These are phyloP conservation scores for Holacanthella duospinosa DNA, from an alignment of 2,888 invertebrate genomes.

Conservation along the genomic window DNA sequence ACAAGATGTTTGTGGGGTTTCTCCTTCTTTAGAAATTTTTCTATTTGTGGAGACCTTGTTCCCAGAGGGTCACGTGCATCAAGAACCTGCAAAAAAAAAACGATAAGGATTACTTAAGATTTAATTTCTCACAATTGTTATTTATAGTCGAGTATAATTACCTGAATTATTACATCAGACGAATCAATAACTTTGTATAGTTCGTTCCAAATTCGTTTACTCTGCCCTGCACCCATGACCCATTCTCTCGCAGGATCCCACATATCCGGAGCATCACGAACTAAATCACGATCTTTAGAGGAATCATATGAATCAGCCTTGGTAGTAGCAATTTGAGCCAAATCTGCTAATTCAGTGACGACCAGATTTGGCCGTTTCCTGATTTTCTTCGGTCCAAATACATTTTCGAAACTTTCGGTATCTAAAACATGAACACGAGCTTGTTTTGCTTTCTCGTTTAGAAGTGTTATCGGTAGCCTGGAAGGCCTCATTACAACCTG, in stretches of 20 bases:
- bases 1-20: conserved; percentile 95
- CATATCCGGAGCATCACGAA: conserved; percentile 62
- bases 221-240: conserved; percentile 92
- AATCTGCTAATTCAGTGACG: conserved; percentile 60
- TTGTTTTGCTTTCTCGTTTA: conserved; percentile 84
- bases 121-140: background rate
- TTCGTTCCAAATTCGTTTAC: conserved; percentile 97
- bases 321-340: conserved; percentile 61
- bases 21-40: conserved; percentile 83
- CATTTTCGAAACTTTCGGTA: conserved; percentile 84
- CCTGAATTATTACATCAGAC: conserved; percentile 87
- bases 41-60: conserved; percentile 83
- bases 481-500: conserved; percentile 91
- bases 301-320: conserved; percentile 63
- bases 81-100: conserved; percentile 56
- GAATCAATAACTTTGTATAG: conserved; percentile 98
- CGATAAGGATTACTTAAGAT: conserved; percentile 37
- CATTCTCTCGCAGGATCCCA: conserved; percentile 76
- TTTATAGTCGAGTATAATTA: no score
- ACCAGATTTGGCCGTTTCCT: conserved; percentile 73
- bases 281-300: conserved; percentile 67
- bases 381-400: conserved; percentile 88
- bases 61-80: conserved; percentile 97
- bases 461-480: conserved; percentile 79
- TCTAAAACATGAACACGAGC: conserved; percentile 88